Evolutionary conservation across 2,888 invertebrate genomes (phyloP).

Genomic region (Apomyelois bistriatella): DNA sequence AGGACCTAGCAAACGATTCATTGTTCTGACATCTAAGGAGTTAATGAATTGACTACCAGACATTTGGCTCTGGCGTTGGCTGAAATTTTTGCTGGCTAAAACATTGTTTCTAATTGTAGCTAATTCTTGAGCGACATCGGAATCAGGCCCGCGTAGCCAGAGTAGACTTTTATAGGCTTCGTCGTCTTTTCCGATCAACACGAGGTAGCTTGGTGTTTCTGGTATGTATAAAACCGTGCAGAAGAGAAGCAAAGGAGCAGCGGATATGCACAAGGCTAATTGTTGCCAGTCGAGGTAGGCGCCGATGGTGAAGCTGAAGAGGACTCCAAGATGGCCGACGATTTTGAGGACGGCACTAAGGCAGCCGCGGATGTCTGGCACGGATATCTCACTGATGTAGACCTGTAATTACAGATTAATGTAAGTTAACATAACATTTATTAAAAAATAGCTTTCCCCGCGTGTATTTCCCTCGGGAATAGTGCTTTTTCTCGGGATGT

Average conservation of each 20-base stretch:
- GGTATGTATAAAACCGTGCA: conserved; percentile 89
- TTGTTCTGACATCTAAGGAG: conserved; percentile 65
- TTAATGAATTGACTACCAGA: conserved; percentile 63
- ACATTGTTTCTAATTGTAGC: conserved; percentile 86
- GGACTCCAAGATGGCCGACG: conserved; percentile 90
- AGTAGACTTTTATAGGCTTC: conserved; percentile 83
- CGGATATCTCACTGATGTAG: conserved; percentile 95
- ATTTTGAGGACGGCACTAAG: conserved; percentile 93
- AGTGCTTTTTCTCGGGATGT: too few species aligned
- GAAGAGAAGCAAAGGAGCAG: conserved; percentile 88
- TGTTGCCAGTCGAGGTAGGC: conserved; percentile 92
- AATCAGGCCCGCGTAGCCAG: conserved; percentile 90
- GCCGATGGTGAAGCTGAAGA: conserved; percentile 91
- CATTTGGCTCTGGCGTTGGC: conserved; percentile 69
- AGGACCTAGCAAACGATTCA: conserved; percentile 82
- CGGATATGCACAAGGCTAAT: conserved; percentile 88
- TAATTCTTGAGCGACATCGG: conserved; percentile 87
- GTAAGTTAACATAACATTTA: background rate
- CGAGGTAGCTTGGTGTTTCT: conserved; percentile 92
- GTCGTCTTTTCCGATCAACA: conserved; percentile 87
- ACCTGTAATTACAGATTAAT: conserved; percentile 77
- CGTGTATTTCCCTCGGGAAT: too few species aligned
- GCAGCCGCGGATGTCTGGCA: conserved; percentile 91
- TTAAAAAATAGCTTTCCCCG: too few species aligned
- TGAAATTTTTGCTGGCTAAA: conserved; percentile 74